phyloP scores from a whole-genome alignment of 2,888 invertebrate species.

The Neoscelio sp. region DNA sequence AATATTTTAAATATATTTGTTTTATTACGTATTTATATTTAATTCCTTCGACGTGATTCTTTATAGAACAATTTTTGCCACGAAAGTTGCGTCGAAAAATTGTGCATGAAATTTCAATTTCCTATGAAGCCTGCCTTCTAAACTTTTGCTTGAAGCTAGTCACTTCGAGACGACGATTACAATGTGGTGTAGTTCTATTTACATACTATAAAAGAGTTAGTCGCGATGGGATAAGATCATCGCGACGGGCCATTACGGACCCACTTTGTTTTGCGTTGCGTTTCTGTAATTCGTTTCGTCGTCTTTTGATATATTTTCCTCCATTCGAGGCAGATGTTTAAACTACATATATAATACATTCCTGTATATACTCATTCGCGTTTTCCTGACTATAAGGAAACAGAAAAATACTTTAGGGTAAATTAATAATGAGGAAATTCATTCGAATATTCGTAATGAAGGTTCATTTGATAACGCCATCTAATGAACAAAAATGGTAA shows the following conservation, averaged over 20 bases:
- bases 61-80: no score
- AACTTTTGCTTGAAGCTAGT: conserved; percentile 17
- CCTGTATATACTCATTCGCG: conserved; percentile 43
- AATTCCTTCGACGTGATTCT: no score
- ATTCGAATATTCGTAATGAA: conserved; percentile 29
- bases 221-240: conserved; percentile 9
- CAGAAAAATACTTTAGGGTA: conserved; percentile 30
- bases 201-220: conserved; percentile 24
- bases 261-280: not conserved
- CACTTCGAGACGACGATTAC: conserved; percentile 37
- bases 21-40: not conserved
- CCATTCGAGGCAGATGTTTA: not conserved
- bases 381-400: conserved; percentile 24
- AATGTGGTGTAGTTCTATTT: conserved; percentile 44
- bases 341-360: conserved; percentile 7
- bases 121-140: conserved; percentile 15
- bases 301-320: conserved; percentile 15
- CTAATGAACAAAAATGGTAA: conserved; percentile 26
- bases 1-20: not conserved
- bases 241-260: not conserved
- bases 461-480: conserved; percentile 37
- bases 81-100: no score
- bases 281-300: conserved; percentile 2
- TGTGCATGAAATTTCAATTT: no score
- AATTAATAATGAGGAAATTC: conserved; percentile 17